phyloP scores from a whole-genome alignment of 1,140 invertebrate species.

The Temnothorax longispinosus region DNA sequence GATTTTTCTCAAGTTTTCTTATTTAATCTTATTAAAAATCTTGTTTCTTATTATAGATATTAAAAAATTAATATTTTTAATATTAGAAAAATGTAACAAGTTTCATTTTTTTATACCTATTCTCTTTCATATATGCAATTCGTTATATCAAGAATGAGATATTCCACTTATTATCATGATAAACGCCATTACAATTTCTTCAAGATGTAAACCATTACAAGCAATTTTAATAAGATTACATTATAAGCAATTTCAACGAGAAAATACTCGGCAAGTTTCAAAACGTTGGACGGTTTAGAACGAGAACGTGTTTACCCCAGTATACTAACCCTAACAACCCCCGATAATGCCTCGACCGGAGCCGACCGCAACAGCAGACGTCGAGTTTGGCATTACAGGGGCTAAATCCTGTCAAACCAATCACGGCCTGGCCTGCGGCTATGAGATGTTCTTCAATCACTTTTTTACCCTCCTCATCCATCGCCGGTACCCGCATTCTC shows the following conservation, averaged over 20 bases:
- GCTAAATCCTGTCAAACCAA: conserved; percentile 73
- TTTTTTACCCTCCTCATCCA: background rate
- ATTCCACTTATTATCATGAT: background rate
- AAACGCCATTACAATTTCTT: background rate
- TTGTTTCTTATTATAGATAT: background rate
- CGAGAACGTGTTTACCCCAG: conserved; percentile 48
- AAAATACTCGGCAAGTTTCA: conserved; percentile 54
- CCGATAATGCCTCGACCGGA: conserved; percentile 64
- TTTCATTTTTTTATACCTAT: background rate
- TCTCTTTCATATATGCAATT: background rate
- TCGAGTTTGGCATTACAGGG: conserved; percentile 69
- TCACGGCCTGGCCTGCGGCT: conserved; percentile 39
- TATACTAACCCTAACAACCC: conserved; percentile 61
- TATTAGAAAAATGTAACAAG: background rate
- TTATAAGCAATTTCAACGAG: conserved; percentile 41
- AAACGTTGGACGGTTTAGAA: conserved; percentile 58
- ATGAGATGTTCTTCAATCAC: conserved; percentile 19
- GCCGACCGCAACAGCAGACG: conserved; percentile 74
- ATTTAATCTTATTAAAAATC: background rate
- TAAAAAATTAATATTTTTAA: background rate
- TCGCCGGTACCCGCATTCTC: background rate
- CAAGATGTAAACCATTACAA: background rate
- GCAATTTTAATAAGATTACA: conserved; percentile 38
- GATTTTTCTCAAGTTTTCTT: background rate
- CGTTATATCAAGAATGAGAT: background rate